Base-by-base conservation (phyloP, 2,797 vertebrate species). In the Anabacerthia variegaticeps region DNA sequence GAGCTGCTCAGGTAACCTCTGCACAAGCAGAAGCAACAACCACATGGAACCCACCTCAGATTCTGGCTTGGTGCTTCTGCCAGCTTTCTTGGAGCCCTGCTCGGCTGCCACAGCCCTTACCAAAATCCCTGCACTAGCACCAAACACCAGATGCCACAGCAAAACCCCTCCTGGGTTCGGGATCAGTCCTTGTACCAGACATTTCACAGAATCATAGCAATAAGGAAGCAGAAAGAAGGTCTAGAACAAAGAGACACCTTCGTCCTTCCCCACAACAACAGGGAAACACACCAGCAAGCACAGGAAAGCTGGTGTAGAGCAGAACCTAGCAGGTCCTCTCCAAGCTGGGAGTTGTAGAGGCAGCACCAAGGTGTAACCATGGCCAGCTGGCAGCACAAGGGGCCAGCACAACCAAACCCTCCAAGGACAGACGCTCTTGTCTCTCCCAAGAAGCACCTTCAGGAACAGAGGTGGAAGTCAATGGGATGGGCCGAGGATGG, bases 371-470 rank as follows among this genome's bases (percentile, higher is more conserved):
- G n/a, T 18, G 34, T 24, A 75, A 39, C 46, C 19, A 0, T 27
- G 32, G 36, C 39, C 58, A 82, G 51, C 27, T 30, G 51, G 51
- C 62, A 90, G 51, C 0, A 2, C 48, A 20, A 39, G n/a, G 28
- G 26, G 28, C 69, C 63, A 69, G 84, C 39, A 46, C 34, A 63
- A 34, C 23, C 2, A 1, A 91, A 63, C 28, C 20, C n/a, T 74
- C 21, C 0, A 1, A 72, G 21, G n/a, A 46, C 54, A 87, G 79
- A 79, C 7, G 0, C 44, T 18, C 36, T 12, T 9, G 0, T 34
- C 43, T 68, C 36, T 1, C 51, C 67, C 84, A 51, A 37, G 49
- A 43, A 51, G 34, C 12, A 1, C 32, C 48, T 34, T 55, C 73
- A 92, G 77, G 62, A 93, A 39, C 30, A 58, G 24, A 66, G 26